Base-by-base conservation (phyloP, 1,140 invertebrate genomes). In the Zaprionus ghesquierei region DNA sequence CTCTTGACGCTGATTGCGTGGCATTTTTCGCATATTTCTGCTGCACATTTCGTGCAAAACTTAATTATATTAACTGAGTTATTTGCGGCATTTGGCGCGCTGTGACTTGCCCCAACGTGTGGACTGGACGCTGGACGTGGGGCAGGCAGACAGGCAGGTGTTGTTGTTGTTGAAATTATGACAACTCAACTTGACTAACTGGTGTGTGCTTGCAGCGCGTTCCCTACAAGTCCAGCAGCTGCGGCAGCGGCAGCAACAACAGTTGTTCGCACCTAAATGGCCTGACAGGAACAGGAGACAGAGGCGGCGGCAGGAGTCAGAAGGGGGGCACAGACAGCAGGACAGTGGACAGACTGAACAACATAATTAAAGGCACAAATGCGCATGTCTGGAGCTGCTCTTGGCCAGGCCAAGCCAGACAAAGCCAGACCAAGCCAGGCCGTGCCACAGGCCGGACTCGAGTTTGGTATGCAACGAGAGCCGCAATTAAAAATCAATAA, bases 21-120 rank as follows among this genome's bases (percentile, higher is more conserved):
- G 84, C 79, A 89, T 89, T 84, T 89, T 80, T 80, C 84, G 46
- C 84, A 89, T 89, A 89, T 80, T 89, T 89, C 54, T 77, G 84
- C 65, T 84, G 84, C 77, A 89, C 84, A 89, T 87, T 87, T 89
- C 84, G 84, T 89, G 79, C 84, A 89, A 89, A 89, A 89, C 84
- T 89, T 89, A 89, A 89, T 89, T 89, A 89, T 89, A 89, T 89
- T 89, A 89, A 89, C 79, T 89, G 84, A 89, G 84, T 89, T 89
- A 89, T 89, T 89, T 89, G 84, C 84, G 84, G 84, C 84, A 89
- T 89, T 89, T 89, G 84, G 84, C 84, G 84, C 84, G 84, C 73
- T 84, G 44, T 49, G 69, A 80, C 76, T 77, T 35, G 60, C 33
- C 51, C 56, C 18, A 18, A 5, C 20, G 0, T 29, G n/a, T n/a